Evolutionary conservation across 1,140 invertebrate genomes (phyloP).

Genomic region (Augochlora pura): DNA sequence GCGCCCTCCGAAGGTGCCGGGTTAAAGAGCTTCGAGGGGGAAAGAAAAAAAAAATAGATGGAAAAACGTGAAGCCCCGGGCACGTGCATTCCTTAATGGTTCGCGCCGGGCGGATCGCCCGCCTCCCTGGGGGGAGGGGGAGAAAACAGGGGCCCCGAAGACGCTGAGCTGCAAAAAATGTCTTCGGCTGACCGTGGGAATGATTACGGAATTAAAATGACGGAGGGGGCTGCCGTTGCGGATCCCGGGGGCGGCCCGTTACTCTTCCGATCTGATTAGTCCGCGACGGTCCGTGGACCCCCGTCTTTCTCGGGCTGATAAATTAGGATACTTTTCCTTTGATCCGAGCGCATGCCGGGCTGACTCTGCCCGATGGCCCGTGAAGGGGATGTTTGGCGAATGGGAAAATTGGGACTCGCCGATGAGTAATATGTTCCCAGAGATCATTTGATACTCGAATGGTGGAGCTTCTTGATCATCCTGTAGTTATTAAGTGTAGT

Average conservation of each 20-base stretch:
- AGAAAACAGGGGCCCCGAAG: not conserved
- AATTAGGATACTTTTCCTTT: not conserved
- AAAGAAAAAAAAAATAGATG: conserved; percentile 19
- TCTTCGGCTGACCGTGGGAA: not conserved
- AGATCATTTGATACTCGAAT: not conserved
- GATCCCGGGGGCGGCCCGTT: not conserved
- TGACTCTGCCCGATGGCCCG: not conserved
- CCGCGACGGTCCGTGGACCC: not conserved
- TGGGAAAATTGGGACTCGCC: not conserved
- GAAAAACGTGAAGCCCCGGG: conserved; percentile 56
- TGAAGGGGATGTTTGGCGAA: not conserved
- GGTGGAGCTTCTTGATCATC: no score
- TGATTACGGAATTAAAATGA: not conserved
- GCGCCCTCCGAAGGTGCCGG: conserved; percentile 49
- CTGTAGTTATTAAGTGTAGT: no score
- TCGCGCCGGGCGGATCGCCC: conserved; percentile 56
- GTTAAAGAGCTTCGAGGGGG: conserved; percentile 63
- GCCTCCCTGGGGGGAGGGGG: no score
- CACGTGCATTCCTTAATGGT: conserved; percentile 65
- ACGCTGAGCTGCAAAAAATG: conserved; percentile 1
- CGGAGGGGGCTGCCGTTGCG: not conserved
- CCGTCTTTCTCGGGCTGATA: not conserved
- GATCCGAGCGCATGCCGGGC: not conserved
- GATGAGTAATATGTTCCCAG: not conserved
- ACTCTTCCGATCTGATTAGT: not conserved